These are phyloP conservation scores for Colaptes auratus DNA, from an alignment of 2,113 vertebrate species.

Conservation along the genomic window DNA sequence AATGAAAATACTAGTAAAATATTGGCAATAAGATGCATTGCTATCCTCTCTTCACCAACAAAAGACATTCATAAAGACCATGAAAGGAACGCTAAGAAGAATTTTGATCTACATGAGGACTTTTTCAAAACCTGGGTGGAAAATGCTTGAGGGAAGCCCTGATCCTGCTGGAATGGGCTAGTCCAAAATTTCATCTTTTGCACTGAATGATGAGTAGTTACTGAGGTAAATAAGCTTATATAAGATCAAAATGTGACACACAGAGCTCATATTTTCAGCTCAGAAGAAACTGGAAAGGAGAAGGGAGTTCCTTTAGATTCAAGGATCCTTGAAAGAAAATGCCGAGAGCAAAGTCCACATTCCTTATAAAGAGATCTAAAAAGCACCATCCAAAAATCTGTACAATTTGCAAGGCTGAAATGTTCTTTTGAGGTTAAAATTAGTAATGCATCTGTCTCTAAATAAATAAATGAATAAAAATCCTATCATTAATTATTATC, in stretches of 20 bases:
- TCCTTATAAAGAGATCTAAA: conserved; percentile 27
- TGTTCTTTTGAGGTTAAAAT: conserved; percentile 68
- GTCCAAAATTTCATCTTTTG: background rate
- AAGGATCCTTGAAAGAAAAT: conserved; percentile 8
- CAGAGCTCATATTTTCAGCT: background rate
- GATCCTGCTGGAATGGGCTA: background rate
- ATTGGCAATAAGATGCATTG: background rate
- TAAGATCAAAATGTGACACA: background rate
- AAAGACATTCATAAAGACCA: background rate
- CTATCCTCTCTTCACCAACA: background rate
- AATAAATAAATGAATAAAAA: conserved; percentile 71
- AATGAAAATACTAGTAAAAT: background rate
- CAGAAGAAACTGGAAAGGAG: background rate
- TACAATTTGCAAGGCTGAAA: conserved; percentile 54
- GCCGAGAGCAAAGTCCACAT: background rate
- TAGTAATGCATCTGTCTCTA: conserved; percentile 66
- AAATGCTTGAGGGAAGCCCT: conserved; percentile 17
- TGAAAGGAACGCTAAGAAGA: background rate
- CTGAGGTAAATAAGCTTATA: background rate
- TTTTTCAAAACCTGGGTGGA: background rate
- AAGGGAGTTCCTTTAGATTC: conserved; percentile 4
- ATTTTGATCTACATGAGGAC: background rate
- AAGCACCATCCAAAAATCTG: conserved; percentile 46
- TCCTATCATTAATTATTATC: conserved; percentile 70
- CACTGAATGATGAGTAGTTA: background rate